Evolutionary conservation across 2,113 vertebrate genomes (phyloP).

Genomic region (Pimephales promelas): DNA sequence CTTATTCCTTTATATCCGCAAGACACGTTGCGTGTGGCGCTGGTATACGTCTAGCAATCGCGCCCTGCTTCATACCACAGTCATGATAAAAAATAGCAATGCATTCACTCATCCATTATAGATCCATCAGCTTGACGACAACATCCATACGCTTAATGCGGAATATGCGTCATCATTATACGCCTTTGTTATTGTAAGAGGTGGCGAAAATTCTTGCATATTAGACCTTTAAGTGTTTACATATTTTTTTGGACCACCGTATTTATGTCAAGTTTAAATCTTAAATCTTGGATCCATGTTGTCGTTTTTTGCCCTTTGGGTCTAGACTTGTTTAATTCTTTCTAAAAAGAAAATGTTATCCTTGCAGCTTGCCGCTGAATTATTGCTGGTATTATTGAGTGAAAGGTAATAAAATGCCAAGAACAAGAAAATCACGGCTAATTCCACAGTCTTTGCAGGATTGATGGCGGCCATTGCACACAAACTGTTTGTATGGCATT

Average conservation of each 20-base stretch:
- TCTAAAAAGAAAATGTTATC: conserved; percentile 33
- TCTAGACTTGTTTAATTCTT: conserved; percentile 16
- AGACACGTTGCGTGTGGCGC: no score
- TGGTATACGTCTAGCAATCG: no score
- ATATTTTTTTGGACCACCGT: not conserved
- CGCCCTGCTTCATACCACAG: no score
- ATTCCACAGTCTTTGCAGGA: conserved; percentile 42
- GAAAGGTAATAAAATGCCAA: conserved; percentile 49
- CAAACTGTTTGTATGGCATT: conserved; percentile 56
- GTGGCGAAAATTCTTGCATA: no score
- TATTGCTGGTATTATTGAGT: conserved; percentile 35
- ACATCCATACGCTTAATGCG: no score
- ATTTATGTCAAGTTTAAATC: not conserved
- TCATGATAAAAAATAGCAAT: no score
- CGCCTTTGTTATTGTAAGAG: no score
- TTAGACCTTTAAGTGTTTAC: no score
- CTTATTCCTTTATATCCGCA: no score
- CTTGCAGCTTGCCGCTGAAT: conserved; percentile 29
- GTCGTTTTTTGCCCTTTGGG: not conserved
- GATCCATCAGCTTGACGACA: no score
- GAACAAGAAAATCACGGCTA: conserved; percentile 45
- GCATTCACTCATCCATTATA: no score
- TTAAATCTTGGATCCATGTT: not conserved
- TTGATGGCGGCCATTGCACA: conserved; percentile 48
- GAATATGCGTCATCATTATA: no score